These are phyloP conservation scores for Gymnocephalus cernua DNA, from an alignment of 2,113 vertebrate genomes.

Conservation along the genomic window DNA sequence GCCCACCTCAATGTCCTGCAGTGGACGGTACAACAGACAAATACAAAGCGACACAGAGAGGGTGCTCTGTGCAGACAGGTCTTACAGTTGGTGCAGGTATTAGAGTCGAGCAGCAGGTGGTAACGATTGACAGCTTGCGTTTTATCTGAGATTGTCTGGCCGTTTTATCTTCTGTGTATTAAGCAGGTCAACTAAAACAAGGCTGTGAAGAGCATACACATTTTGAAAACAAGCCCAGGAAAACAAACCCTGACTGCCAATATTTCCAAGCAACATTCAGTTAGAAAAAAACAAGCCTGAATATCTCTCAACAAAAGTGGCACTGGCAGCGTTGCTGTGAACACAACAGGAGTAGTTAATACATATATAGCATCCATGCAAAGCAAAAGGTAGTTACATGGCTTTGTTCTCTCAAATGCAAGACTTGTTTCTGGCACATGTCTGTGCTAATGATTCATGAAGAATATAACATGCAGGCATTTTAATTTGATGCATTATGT, in stretches of 20 bases:
- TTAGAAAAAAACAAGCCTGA: conserved; percentile 44
- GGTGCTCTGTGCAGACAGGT: conserved; percentile 30
- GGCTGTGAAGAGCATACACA: conserved; percentile 47
- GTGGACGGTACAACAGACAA: neutral
- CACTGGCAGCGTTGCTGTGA: conserved; percentile 21
- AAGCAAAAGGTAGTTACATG: neutral
- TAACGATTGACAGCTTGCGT: conserved; percentile 64
- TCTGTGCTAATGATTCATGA: conserved; percentile 6
- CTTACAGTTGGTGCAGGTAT: conserved; percentile 26
- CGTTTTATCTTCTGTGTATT: conserved; percentile 60
- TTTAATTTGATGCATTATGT: neutral
- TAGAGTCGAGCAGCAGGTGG: conserved; percentile 38
- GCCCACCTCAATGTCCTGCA: neutral
- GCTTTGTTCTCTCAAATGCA: conserved; percentile 5
- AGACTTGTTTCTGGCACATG: neutral
- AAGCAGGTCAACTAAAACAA: conserved; percentile 65
- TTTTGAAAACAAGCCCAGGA: conserved; percentile 66
- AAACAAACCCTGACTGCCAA: conserved; percentile 57
- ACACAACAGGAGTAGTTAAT: conserved; percentile 37
- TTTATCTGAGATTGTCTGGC: conserved; percentile 51
- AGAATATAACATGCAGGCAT: neutral
- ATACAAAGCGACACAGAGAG: conserved; percentile 12
- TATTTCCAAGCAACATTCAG: conserved; percentile 46
- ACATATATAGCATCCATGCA: neutral
- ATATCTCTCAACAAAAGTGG: conserved; percentile 39